These are phyloP conservation scores for Oscheius sp. DNA, from an alignment of 1,140 invertebrate species.

Conservation along the genomic window DNA sequence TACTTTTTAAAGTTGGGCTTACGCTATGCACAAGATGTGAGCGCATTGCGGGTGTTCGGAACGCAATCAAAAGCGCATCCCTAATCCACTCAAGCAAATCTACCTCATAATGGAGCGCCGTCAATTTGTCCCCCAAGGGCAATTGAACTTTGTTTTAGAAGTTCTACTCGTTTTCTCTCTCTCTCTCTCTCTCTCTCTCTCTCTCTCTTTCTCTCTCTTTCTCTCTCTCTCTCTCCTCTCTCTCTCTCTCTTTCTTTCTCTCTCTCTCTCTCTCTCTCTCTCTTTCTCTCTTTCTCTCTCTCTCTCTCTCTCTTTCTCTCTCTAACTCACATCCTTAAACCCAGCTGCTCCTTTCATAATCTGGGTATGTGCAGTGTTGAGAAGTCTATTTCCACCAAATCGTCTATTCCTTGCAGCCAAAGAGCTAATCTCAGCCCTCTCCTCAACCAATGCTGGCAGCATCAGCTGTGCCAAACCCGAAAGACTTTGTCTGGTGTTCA, in stretches of 20 bases:
- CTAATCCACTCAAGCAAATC: not conserved
- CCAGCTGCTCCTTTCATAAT: conserved; percentile 15
- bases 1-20: not conserved
- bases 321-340: conserved; percentile 25
- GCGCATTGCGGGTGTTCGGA: not conserved
- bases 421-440: not conserved
- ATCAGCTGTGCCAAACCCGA: conserved; percentile 21
- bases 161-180: no score
- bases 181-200: no score
- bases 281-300: no score
- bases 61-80: conserved; percentile 13
- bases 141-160: not conserved
- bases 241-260: no score
- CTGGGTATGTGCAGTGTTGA: conserved; percentile 9
- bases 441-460: conserved; percentile 16
- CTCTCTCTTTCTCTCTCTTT: no score
- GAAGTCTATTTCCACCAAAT: not conserved
- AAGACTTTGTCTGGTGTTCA: conserved; percentile 18
- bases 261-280: no score
- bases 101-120: not conserved
- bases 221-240: no score
- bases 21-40: not conserved
- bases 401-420: not conserved
- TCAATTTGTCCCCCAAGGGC: not conserved
- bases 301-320: no score